Base-by-base conservation (phyloP, 2,113 vertebrate genomes). In the Conger conger region DNA sequence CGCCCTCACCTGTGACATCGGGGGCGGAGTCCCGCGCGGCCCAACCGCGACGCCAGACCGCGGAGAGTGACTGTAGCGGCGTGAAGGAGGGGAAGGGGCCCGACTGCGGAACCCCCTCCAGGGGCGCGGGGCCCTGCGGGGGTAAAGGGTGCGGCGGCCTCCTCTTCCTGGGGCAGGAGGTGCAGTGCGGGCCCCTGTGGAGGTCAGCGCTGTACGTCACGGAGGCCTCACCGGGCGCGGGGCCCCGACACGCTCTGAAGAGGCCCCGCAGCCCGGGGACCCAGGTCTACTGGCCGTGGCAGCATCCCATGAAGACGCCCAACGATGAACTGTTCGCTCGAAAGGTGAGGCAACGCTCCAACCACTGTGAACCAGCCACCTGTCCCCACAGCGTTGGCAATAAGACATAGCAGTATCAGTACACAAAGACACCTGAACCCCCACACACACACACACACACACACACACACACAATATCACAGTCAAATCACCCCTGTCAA, bases 261-360 rank as follows among this genome's bases (percentile, higher is more conserved):
- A 93, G 95, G 90, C 82, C 86, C 36, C 86, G 82, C 83, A 86
- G 91, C 89, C 86, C 90, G 23, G 4, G 42, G 1, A 90, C 84
- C 40, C 84, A 86, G 53, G 89, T 89, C 83, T 85, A 90, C 63
- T 45, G 92, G 68, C 27, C 68, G 11, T 73, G 68, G 68, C 68
- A 83, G 60, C 36, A 16, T 81, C 87, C 90, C 77, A 89, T 76
- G 33, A 13, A 68, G 27, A 91, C 91, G 0, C 90, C 95, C 82
- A 92, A 88, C 54, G 92, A 92, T 50, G 83, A 83, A 30, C 54
- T 91, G 37, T 95, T 95, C 77, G 92, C 90, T 84, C 90, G 86
- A 4, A 96, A 96, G 95, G 95, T 96, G 88, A 94, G 93, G 54
- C n/a, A n/a, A n/a, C 81, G 11, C 82, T 45, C 81, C 76, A 63